Conservation (phyloP, 2,888 invertebrate genomes). For the Penaeus monodon region DNA sequence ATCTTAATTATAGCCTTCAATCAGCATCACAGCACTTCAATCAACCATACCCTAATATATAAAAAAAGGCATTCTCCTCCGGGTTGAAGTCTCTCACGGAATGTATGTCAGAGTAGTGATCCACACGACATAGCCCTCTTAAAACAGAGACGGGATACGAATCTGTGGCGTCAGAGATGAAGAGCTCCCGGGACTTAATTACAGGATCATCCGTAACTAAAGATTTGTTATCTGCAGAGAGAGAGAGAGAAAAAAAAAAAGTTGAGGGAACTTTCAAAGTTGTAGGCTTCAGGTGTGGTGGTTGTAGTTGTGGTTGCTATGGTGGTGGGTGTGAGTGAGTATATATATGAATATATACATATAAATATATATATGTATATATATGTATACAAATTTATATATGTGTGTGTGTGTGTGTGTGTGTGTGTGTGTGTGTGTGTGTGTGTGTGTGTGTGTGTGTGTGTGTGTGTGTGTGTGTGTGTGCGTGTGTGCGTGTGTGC, state of each 20-base stretch:
- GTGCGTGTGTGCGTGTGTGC: too few species aligned
- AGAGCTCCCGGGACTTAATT: slow-evolving; percentile 71
- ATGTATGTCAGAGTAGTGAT: slow-evolving; percentile 72
- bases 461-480: too few species aligned
- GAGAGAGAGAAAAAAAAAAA: not conserved
- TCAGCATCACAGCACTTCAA: too few species aligned
- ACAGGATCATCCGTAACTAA: slow-evolving; percentile 67
- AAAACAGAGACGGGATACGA: slow-evolving; percentile 72
- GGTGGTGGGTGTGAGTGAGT: too few species aligned
- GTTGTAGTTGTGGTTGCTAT: too few species aligned
- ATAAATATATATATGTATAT: too few species aligned
- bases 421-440: too few species aligned
- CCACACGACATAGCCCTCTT: slow-evolving; percentile 73
- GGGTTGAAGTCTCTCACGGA: slow-evolving; percentile 71
- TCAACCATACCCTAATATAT: slow-evolving; percentile 69
- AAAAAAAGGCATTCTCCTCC: slow-evolving; percentile 73
- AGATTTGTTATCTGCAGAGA: slow-evolving; percentile 62
- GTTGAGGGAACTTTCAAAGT: not conserved
- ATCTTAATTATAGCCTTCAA: too few species aligned
- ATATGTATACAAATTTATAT: too few species aligned
- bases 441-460: too few species aligned
- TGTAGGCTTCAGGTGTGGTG: not conserved
- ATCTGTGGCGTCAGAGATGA: slow-evolving; percentile 73
- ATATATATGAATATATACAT: too few species aligned
- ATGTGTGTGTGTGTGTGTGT: too few species aligned